A percentile compares a stretch with the other conserved stretches of the same genome.
phyloP scores from a whole-genome alignment of 2,797 vertebrate species.

The Onychomys leucogaster region DNA sequence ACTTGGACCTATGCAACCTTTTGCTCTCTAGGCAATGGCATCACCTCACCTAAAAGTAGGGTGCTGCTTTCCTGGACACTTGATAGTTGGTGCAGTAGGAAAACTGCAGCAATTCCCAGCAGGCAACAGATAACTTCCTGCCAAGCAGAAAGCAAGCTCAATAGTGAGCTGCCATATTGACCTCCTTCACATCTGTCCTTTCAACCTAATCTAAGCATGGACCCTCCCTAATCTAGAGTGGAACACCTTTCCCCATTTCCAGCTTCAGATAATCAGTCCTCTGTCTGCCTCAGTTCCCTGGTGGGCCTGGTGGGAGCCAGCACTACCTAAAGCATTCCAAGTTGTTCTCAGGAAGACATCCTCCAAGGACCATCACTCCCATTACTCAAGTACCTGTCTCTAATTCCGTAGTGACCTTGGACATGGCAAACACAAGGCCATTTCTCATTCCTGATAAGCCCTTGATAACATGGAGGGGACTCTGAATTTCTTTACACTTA shows the following conservation, averaged over 20 bases:
- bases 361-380: neutral
- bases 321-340: neutral
- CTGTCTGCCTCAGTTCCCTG: neutral
- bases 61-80: neutral
- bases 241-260: neutral
- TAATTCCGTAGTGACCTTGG: slow-evolving; percentile 22
- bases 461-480: neutral
- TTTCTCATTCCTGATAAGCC: slow-evolving; percentile 49
- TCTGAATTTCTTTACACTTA: slow-evolving; percentile 58
- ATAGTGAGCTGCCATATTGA: neutral
- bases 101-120: neutral
- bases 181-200: slow-evolving; percentile 5
- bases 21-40: neutral
- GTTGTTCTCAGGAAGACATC: neutral
- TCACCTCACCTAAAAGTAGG: neutral
- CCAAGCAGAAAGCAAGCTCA: neutral
- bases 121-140: neutral
- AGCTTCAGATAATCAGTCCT: neutral
- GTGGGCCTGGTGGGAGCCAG: neutral
- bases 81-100: neutral
- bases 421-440: neutral
- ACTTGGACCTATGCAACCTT: neutral
- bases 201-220: neutral
- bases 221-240: neutral
- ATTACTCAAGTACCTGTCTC: neutral